Conservation (phyloP, 2,113 vertebrate species). For the Oplegnathus fasciatus region DNA sequence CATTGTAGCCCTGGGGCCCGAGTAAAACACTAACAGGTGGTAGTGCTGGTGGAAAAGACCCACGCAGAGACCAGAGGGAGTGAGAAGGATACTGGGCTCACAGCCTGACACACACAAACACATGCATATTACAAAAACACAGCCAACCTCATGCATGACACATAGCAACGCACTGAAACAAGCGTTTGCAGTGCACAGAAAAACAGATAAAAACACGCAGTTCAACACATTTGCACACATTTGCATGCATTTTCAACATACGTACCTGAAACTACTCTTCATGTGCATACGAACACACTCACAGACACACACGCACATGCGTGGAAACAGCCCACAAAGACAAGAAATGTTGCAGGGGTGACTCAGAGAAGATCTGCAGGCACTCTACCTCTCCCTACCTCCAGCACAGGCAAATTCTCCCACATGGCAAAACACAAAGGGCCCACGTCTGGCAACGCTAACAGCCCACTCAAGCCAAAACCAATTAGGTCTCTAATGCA, state of each 20-base stretch:
- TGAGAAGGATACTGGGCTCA: conserved; percentile 75
- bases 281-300: not conserved
- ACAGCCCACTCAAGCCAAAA: conserved; percentile 83
- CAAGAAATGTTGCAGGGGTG: conserved; percentile 26
- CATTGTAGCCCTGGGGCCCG: conserved; percentile 74
- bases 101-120: conserved; percentile 72
- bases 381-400: conserved; percentile 58
- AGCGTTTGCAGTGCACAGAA: not conserved
- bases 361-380: conserved; percentile 61
- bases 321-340: not conserved
- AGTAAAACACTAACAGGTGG: conserved; percentile 85
- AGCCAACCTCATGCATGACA: conserved; percentile 61
- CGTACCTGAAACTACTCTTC: not conserved
- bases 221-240: not conserved
- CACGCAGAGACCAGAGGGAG: conserved; percentile 81
- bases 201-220: not conserved
- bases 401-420: conserved; percentile 75
- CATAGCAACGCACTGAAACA: conserved; percentile 33
- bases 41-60: conserved; percentile 78
- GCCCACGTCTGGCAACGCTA: conserved; percentile 76
- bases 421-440: conserved; percentile 81
- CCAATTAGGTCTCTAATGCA: conserved; percentile 86
- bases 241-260: not conserved
- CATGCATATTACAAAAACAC: conserved; percentile 56
- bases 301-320: not conserved